Evolutionary conservation across 2,113 vertebrate species (phyloP).

Genomic region (Ageneiosus marmoratus): DNA sequence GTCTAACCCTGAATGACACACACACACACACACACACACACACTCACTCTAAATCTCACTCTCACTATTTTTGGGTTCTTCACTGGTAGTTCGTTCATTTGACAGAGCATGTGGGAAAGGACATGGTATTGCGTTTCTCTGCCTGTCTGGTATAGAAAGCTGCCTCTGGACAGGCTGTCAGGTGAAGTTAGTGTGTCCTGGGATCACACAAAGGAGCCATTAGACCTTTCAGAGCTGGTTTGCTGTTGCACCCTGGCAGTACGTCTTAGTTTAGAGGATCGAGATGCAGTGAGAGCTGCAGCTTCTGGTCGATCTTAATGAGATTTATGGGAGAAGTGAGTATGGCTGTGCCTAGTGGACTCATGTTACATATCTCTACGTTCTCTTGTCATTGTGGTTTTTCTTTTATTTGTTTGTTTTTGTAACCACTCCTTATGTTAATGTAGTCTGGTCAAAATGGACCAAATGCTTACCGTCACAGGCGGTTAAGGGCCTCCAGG

Average conservation of each 20-base stretch:
- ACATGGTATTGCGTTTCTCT: background rate
- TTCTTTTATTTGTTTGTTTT: slow-evolving; percentile 64
- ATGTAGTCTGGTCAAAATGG: slow-evolving; percentile 93
- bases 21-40: slow-evolving; percentile 16
- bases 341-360: slow-evolving; percentile 20
- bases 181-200: background rate
- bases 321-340: slow-evolving; percentile 8
- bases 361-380: slow-evolving; percentile 66
- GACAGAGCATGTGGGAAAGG: slow-evolving; percentile 13
- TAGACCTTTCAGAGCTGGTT: slow-evolving; percentile 13
- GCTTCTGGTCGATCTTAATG: background rate
- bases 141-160: slow-evolving; percentile 6
- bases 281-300: background rate
- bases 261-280: background rate
- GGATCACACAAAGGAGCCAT: background rate
- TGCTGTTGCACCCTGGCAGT: background rate
- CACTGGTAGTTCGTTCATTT: slow-evolving; percentile 13
- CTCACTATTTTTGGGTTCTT: background rate
- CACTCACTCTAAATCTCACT: too few species aligned
- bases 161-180: slow-evolving; percentile 7
- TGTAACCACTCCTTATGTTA: slow-evolving; percentile 64
- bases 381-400: slow-evolving; percentile 65
- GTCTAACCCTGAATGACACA: slow-evolving; percentile 28
- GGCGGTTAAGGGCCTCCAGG: slow-evolving; percentile 96
- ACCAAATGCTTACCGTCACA: slow-evolving; percentile 91